Evolutionary conservation across 2,888 invertebrate genomes (phyloP).

Genomic region (Branchipolynoe longqiensis): DNA sequence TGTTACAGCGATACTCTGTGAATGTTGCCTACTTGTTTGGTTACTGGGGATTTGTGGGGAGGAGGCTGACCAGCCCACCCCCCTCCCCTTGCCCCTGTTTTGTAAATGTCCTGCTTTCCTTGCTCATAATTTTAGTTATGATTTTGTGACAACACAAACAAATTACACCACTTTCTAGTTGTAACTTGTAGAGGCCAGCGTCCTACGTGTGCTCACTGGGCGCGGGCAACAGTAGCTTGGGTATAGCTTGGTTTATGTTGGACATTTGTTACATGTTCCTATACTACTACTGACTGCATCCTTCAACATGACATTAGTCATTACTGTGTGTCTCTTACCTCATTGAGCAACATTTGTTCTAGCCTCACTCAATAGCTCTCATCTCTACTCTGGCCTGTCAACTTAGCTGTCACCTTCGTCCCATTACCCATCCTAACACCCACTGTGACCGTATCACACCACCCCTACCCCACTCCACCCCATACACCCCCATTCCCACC

Average conservation of each 20-base stretch:
- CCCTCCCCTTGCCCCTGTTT: too few species aligned
- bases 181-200: slow-evolving; percentile 10
- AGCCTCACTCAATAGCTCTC: slow-evolving; percentile 30
- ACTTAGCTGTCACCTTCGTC: background rate
- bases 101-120: slow-evolving; percentile 48
- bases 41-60: slow-evolving; percentile 36
- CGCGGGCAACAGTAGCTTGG: slow-evolving; percentile 38
- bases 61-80: too few species aligned
- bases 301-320: slow-evolving; percentile 56
- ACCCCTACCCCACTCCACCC: slow-evolving; percentile 4
- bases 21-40: slow-evolving; percentile 57
- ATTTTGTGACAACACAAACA: slow-evolving; percentile 5
- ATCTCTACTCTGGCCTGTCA: slow-evolving; percentile 49
- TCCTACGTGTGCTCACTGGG: background rate
- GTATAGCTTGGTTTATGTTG: slow-evolving; percentile 54
- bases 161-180: background rate
- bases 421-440: background rate
- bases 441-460: too few species aligned
- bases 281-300: slow-evolving; percentile 53
- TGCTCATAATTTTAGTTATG: slow-evolving; percentile 31
- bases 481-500: background rate
- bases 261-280: slow-evolving; percentile 45
- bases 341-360: slow-evolving; percentile 14
- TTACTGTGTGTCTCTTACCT: slow-evolving; percentile 40
- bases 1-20: background rate